Base-by-base conservation (phyloP, 1,140 invertebrate genomes). In the Bombus superbus region DNA sequence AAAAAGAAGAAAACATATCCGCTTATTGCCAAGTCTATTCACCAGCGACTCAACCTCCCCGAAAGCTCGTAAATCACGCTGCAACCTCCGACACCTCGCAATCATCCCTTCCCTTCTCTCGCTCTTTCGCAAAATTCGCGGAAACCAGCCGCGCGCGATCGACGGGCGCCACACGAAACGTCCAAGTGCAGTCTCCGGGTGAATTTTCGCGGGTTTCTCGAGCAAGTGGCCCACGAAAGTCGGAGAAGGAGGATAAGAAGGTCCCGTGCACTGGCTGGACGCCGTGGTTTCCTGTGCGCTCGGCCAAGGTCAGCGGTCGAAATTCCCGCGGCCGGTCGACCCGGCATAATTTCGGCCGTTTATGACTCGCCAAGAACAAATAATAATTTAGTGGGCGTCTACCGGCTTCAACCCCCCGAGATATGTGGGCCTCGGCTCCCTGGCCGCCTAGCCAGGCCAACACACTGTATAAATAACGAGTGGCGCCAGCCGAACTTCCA, bases 321-420 rank as follows among this genome's bases (percentile, higher is more conserved):
- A 79, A 83, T 74, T 77, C 87, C 89, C 86, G 87, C 71, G 88
- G 72, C 92, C 91, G 90, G 88, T 53, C 47, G 90, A 88, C 91
- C 90, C 89, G 92, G 89, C 93, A 93, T 93, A 94, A 94, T 94
- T 94, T 93, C 91, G 86, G 88, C 89, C 92, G 90, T 94, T 94
- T 94, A 94, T 92, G 92, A 93, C 92, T 91, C 88, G 90, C 92
- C 92, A 92, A 92, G 92, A 92, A 93, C 91, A 94, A 93, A 93
- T 94, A 94, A 94, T 94, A 94, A 94, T 94, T 94, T 94, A 94
- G 93, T 93, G 93, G 93, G 93, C 93, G 93, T 93, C 90, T 90
- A 81, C 89, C 86, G 77, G 78, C 88, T 86, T 90, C 86, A 86
- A 82, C 89, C 85, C 81, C 83, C 82, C 83, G 62, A 85, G 81